Evolutionary conservation across 2,113 vertebrate species (phyloP).

Genomic region (Benitochromis conjunctus): DNA sequence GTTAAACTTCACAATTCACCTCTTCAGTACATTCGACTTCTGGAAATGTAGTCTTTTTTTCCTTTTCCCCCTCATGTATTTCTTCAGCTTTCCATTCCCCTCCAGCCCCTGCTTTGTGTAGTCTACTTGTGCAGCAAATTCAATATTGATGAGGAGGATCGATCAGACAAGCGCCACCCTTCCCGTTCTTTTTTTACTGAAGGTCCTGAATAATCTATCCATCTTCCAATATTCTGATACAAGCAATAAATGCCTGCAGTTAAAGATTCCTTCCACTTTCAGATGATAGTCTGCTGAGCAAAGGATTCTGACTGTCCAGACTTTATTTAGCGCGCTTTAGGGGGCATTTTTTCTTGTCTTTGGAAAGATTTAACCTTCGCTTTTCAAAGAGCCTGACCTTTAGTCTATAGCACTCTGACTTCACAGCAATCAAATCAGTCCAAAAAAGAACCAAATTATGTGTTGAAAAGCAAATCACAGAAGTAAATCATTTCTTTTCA

Average conservation of each 20-base stretch:
- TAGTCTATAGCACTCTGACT: background rate
- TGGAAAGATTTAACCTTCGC: background rate
- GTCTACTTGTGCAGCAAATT: constrained; percentile 20
- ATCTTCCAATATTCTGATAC: constrained; percentile 36
- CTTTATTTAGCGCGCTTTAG: background rate
- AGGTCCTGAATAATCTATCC: constrained; percentile 42
- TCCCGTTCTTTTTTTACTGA: background rate
- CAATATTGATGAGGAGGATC: constrained; percentile 57
- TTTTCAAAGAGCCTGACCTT: background rate
- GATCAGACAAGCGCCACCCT: constrained; percentile 11
- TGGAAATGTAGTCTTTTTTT: background rate
- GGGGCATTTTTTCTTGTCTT: background rate
- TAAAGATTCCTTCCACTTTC: constrained; percentile 8
- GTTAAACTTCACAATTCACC: constrained; percentile 26
- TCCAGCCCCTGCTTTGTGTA: background rate
- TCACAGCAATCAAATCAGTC: background rate
- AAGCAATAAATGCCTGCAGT: constrained; percentile 39
- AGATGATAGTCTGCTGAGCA: background rate
- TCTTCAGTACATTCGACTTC: constrained; percentile 1
- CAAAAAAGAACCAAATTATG: background rate
- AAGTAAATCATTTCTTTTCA: background rate
- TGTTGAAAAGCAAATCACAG: background rate
- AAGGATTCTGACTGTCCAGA: background rate
- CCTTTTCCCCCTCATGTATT: background rate
- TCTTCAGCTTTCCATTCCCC: background rate